A percentile compares a stretch with the other conserved stretches of the same genome.
These are phyloP conservation scores for Pseudobourletiella spinata DNA, from an alignment of 1,140 invertebrate genomes.

Conservation along the genomic window DNA sequence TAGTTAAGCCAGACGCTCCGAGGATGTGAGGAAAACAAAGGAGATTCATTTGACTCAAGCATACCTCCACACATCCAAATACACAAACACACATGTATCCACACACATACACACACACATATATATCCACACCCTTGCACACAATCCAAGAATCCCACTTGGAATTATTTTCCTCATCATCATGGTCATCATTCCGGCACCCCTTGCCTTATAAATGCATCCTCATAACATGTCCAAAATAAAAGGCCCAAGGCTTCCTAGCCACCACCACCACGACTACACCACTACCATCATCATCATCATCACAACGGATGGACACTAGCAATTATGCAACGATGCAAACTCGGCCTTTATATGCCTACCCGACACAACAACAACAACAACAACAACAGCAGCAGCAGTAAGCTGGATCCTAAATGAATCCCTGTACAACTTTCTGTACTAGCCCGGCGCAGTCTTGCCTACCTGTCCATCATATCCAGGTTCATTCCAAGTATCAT, in stretches of 20 bases:
- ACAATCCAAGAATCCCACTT: neutral
- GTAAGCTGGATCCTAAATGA: neutral
- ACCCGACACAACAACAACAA: too few relatives aligned
- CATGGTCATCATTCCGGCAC: neutral
- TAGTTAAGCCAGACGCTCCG: neutral
- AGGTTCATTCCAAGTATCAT: neutral
- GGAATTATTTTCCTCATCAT: neutral
- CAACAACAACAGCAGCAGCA: too few relatives aligned
- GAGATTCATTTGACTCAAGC: neutral
- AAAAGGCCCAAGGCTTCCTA: neutral
- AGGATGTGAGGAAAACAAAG: neutral
- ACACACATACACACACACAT: neutral
- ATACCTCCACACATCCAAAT: constrained; percentile 9
- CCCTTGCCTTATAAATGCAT: too few relatives aligned
- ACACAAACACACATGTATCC: too few relatives aligned
- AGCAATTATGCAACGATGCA: neutral
- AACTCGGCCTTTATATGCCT: neutral
- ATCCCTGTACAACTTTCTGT: neutral
- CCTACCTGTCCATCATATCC: too few relatives aligned
- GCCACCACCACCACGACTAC: too few relatives aligned
- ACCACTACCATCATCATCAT: too few relatives aligned
- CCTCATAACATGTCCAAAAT: neutral
- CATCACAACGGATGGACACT: too few relatives aligned
- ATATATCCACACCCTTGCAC: constrained; percentile 1
- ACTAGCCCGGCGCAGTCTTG: neutral